phyloP scores from a whole-genome alignment of 2,797 vertebrate species.

The Notoglanidium macrostoma region DNA sequence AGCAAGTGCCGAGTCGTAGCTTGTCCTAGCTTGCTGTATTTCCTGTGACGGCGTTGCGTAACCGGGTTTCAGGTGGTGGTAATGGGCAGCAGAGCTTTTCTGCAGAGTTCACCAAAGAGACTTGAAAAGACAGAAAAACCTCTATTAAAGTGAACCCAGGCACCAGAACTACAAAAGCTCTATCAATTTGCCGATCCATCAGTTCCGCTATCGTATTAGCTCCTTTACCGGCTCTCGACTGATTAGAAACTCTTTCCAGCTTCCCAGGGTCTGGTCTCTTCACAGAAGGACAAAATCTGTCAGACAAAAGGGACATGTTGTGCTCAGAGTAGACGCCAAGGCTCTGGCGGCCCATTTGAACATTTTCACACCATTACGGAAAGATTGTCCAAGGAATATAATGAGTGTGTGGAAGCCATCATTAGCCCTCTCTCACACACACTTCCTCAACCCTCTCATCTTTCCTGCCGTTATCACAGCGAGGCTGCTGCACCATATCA shows the following conservation, averaged over 20 bases:
- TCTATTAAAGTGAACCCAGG: not conserved
- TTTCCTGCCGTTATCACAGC: constrained; percentile 45
- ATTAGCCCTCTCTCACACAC: constrained; percentile 5
- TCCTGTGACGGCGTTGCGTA: not conserved
- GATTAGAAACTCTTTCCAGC: constrained; percentile 3
- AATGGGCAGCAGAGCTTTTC: not conserved
- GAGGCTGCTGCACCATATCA: constrained; percentile 1
- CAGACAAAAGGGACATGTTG: not conserved
- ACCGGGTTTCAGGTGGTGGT: not conserved
- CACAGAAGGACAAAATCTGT: not conserved
- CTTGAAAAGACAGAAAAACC: not conserved
- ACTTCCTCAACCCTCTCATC: constrained; percentile 42
- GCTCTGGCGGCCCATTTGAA: constrained; percentile 58
- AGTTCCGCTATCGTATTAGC: not conserved
- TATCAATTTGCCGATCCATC: not conserved
- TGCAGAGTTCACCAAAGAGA: not conserved
- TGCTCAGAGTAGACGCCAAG: not conserved
- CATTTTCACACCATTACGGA: constrained; percentile 63
- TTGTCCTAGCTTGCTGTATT: not conserved
- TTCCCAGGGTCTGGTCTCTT: constrained; percentile 1
- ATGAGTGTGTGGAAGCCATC: constrained; percentile 51
- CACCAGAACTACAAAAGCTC: constrained; percentile 14
- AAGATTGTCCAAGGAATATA: constrained; percentile 46
- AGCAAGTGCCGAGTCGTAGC: not conserved
- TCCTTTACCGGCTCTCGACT: not conserved